Base-by-base conservation (phyloP, 53 echinoderm and acorn worm species). In the Apostichopus leukothele region DNA sequence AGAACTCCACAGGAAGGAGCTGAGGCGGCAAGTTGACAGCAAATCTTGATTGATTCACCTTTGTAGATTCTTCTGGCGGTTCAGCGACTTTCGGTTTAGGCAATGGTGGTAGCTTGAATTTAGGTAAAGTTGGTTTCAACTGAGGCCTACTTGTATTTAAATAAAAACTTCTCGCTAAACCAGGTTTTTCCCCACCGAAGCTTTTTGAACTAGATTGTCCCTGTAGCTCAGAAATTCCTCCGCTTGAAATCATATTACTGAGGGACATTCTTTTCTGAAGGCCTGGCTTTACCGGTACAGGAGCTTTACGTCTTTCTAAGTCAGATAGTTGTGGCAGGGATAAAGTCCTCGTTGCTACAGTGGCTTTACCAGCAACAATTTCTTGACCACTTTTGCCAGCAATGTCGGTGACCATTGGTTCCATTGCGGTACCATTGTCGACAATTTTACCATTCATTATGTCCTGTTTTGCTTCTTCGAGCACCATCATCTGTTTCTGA, bases 231-330 rank as follows among this genome's bases (percentile, higher is more conserved):
- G 88, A 88, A 59, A 94, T 84, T 78, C 93, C 92, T 8, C 92
- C 93, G 52, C 67, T 90, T 0, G 95, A 88, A 86, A 96, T 93
- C 93, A 93, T 88, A 14, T 96, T 90, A 52, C 96, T 96, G 16
- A 95, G 68, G 20, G 97, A 95, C 6, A 88, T 90, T 86, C 85
- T 93, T 75, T 89, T 91, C 12, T 73, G 81, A 23, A 78, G 50
- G 1, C 71, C 14, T 7, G 84, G 76, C 55, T 21, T 76, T 76
- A 4, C 52, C 0, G 76, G 67, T 25, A 63, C 50, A 23, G 75
- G 26, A 18, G 79, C 81, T 60, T 54, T 79, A 53, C 53, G 71
- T 27, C 80, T 92, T 18, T 68, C 52, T 4, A 26, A 76, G 5
- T 86, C 83, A 21, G 86, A 12, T 23, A 94, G 61, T n/a, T 92